Conservation (phyloP, 2,888 invertebrate genomes). For the Drosophila limbata region DNA sequence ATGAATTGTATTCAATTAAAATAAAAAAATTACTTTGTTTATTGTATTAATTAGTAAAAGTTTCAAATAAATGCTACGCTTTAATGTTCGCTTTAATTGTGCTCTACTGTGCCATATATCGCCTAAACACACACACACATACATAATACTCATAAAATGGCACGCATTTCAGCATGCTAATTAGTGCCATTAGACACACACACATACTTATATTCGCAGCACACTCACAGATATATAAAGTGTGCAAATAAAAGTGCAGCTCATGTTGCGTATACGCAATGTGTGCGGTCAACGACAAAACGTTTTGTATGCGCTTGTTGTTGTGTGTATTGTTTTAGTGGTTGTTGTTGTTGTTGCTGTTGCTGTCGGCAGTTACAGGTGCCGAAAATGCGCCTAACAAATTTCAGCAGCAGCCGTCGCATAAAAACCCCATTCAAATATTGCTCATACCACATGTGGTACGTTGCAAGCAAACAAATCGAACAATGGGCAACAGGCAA, state of each 20-base stretch:
- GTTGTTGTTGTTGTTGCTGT: slow-evolving; percentile 17
- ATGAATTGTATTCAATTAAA: not conserved
- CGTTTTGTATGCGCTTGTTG: slow-evolving; percentile 26
- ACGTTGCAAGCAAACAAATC: slow-evolving; percentile 12
- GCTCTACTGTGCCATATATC: slow-evolving; percentile 15
- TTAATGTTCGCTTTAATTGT: slow-evolving; percentile 1
- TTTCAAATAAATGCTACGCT: too few species aligned
- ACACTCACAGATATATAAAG: not conserved
- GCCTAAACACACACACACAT: not conserved
- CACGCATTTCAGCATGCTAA: slow-evolving; percentile 54
- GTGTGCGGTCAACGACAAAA: slow-evolving; percentile 34
- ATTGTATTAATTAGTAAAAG: too few species aligned
- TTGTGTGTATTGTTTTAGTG: slow-evolving; percentile 2
- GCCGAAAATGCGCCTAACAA: slow-evolving; percentile 49
- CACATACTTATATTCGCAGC: not conserved
- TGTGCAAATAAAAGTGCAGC: slow-evolving; percentile 15
- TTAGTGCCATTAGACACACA: slow-evolving; percentile 39
- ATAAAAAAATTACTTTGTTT: not conserved
- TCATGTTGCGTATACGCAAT: slow-evolving; percentile 63
- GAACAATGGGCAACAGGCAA: slow-evolving; percentile 30
- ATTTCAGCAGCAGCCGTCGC: slow-evolving; percentile 14
- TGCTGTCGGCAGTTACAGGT: slow-evolving; percentile 56
- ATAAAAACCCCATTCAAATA: slow-evolving; percentile 46
- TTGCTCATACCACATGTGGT: slow-evolving; percentile 62
- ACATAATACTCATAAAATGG: slow-evolving; percentile 1